A percentile compares a stretch with the other conserved stretches of the same genome.
These are phyloP conservation scores for Sprattus sprattus DNA, from an alignment of 2,113 vertebrate genomes.

Conservation along the genomic window DNA sequence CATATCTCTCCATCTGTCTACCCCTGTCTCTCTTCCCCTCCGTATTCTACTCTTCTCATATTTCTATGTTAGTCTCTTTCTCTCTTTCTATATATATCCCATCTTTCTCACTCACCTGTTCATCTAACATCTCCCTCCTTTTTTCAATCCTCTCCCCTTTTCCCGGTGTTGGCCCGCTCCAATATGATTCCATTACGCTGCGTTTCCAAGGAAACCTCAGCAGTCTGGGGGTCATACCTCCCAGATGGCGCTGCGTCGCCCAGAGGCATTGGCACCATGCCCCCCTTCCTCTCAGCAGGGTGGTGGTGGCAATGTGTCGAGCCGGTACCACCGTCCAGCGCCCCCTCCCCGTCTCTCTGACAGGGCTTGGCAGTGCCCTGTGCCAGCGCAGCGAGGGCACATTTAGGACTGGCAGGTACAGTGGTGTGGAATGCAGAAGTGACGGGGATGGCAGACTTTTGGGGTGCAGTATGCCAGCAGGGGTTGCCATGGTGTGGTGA, in stretches of 20 bases:
- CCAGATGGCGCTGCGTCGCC: constrained; percentile 49
- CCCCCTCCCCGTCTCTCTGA: background rate
- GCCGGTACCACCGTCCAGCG: background rate
- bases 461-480: too few species aligned
- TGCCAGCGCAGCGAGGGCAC: background rate
- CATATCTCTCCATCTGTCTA: background rate
- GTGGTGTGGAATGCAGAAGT: background rate
- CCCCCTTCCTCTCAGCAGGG: background rate
- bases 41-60: background rate
- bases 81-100: background rate
- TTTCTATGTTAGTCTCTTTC: background rate
- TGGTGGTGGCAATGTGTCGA: background rate
- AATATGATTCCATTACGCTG: constrained; percentile 48
- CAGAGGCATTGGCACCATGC: constrained; percentile 40
- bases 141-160: background rate
- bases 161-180: background rate
- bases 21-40: background rate
- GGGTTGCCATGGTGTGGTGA: background rate
- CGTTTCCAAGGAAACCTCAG: constrained; percentile 49
- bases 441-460: background rate
- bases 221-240: constrained; percentile 51
- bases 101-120: constrained; percentile 17
- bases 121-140: background rate
- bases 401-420: background rate
- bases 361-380: background rate